phyloP scores from a whole-genome alignment of 2,888 invertebrate genomes.

The Brenthis ino region DNA sequence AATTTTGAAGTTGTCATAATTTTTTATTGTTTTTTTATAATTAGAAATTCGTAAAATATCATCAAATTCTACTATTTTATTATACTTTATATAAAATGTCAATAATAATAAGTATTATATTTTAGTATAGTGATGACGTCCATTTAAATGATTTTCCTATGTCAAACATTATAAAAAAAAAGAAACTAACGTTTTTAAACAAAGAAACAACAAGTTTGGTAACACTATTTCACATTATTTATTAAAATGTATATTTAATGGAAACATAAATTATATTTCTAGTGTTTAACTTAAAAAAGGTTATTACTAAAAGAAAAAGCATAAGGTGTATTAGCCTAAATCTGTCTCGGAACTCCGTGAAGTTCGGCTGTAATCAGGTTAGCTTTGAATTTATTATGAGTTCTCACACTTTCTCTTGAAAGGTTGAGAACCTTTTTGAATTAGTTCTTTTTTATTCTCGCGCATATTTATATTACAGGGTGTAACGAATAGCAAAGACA shows the following conservation, averaged over 20 bases:
- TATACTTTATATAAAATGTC: no score
- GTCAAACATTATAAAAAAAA: no score
- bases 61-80: no score
- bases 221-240: no score
- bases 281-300: neutral
- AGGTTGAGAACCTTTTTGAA: constrained; percentile 1
- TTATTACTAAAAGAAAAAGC: neutral
- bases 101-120: no score
- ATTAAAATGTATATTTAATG: neutral
- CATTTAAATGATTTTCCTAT: no score
- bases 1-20: constrained; percentile 11
- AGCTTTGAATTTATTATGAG: constrained; percentile 14
- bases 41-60: no score
- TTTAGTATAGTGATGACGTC: no score
- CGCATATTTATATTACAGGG: neutral
- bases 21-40: neutral
- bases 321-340: neutral
- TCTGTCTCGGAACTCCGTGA: neutral
- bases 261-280: neutral
- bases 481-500: neutral
- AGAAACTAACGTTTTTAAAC: no score
- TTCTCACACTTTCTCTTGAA: constrained; percentile 15
- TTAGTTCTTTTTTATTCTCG: neutral
- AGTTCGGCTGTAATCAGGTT: constrained; percentile 11
- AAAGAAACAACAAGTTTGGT: no score